phyloP scores from a whole-genome alignment of 1,140 invertebrate species.

The Drosophila bipectinata region DNA sequence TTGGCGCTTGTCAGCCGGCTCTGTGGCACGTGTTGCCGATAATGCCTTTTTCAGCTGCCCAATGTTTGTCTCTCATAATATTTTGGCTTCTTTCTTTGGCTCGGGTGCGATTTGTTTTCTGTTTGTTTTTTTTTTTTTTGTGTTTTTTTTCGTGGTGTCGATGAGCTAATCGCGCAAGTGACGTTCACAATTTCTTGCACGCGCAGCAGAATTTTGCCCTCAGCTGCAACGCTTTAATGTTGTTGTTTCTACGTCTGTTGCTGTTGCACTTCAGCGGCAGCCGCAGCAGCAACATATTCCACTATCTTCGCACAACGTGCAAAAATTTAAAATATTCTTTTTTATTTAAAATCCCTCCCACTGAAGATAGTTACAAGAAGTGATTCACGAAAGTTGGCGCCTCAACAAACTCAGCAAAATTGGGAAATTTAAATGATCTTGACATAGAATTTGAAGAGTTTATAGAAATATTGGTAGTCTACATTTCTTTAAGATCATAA shows the following conservation, averaged over 20 bases:
- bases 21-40: constrained; percentile 68
- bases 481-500: too few relatives aligned
- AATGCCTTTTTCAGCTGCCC: constrained; percentile 32
- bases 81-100: constrained; percentile 37
- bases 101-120: constrained; percentile 13
- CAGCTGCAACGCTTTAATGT: constrained; percentile 50
- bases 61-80: constrained; percentile 43
- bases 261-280: neutral
- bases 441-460: neutral
- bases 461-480: too few relatives aligned
- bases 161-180: constrained; percentile 75
- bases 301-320: constrained; percentile 59
- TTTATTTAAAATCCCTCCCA: constrained; percentile 24
- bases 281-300: constrained; percentile 22
- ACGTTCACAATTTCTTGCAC: constrained; percentile 72
- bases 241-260: constrained; percentile 26
- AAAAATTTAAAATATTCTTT: constrained; percentile 57
- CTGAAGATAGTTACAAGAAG: constrained; percentile 8
- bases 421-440: neutral
- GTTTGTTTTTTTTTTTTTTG: constrained; percentile 11
- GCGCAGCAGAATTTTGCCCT: constrained; percentile 65
- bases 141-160: constrained; percentile 50
- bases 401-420: neutral
- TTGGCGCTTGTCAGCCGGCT: constrained; percentile 62
- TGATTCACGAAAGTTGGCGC: constrained; percentile 35